Evolutionary conservation across 2,113 vertebrate species (phyloP).

Genomic region (Melospiza melodia): DNA sequence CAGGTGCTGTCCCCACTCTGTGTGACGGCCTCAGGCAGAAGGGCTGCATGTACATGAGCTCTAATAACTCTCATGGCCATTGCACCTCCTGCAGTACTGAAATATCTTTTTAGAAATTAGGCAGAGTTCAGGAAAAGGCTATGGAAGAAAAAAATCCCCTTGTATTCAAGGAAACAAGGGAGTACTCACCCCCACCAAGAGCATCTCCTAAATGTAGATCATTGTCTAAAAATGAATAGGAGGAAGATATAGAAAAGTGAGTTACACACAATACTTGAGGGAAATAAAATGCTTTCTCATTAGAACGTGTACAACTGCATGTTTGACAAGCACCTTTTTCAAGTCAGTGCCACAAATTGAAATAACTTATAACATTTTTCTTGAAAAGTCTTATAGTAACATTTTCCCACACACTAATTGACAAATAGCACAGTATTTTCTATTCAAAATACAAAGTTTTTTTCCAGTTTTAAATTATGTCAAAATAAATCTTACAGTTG

Average conservation of each 20-base stretch:
- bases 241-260: neutral
- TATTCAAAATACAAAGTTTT: neutral
- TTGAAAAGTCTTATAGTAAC: neutral
- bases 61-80: neutral
- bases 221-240: slow-evolving; percentile 21
- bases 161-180: neutral
- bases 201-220: slow-evolving; percentile 61
- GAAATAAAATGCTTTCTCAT: neutral
- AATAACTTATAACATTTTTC: neutral
- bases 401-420: neutral
- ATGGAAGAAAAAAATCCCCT: accelerated
- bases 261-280: neutral
- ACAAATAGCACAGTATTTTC: neutral
- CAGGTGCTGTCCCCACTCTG: neutral
- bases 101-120: neutral
- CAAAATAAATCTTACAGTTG: neutral
- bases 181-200: slow-evolving; percentile 44
- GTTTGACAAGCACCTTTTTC: neutral
- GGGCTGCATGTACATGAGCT: neutral
- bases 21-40: neutral
- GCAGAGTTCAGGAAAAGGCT: neutral
- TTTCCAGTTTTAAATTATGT: neutral
- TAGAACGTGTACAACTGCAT: neutral
- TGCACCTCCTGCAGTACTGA: neutral
- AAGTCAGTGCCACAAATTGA: neutral